phyloP scores from a whole-genome alignment of 2,113 vertebrate genomes.

The Neodontobutis hainanensis region DNA sequence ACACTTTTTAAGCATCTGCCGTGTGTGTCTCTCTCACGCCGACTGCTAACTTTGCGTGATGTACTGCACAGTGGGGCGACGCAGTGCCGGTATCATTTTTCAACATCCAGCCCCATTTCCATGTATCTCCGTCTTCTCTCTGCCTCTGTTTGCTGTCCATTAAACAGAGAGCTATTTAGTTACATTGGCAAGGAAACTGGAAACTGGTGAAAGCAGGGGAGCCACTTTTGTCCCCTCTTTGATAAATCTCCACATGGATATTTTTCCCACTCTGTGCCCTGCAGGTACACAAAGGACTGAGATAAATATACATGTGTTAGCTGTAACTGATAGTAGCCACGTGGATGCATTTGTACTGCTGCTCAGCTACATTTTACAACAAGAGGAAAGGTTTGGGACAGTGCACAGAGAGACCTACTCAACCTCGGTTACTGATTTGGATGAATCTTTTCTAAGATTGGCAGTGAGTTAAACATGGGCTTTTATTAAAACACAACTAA shows the following conservation, averaged over 20 bases:
- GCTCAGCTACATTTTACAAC: background rate
- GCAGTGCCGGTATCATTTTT: constrained; percentile 47
- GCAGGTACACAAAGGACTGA: constrained; percentile 1
- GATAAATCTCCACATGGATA: constrained; percentile 22
- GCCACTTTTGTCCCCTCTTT: constrained; percentile 25
- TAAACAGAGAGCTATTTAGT: constrained; percentile 64
- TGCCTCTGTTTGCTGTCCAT: constrained; percentile 62
- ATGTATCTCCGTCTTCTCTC: constrained; percentile 31
- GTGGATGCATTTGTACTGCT: background rate
- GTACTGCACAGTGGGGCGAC: constrained; percentile 13
- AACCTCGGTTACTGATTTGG: too few species aligned
- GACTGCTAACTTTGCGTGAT: constrained; percentile 36
- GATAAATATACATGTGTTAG: constrained; percentile 13
- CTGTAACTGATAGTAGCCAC: background rate
- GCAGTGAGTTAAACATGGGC: too few species aligned
- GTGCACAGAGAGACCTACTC: too few species aligned
- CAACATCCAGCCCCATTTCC: constrained; percentile 48
- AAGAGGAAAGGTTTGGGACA: background rate
- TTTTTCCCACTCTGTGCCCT: constrained; percentile 16
- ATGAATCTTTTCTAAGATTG: too few species aligned
- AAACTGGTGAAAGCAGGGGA: constrained; percentile 27
- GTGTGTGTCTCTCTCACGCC: constrained; percentile 23
- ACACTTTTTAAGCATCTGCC: constrained; percentile 57
- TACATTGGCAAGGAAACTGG: constrained; percentile 65
- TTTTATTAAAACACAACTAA: too few species aligned